These are phyloP conservation scores for Trichonephila clavipes DNA, from an alignment of 1,140 invertebrate genomes.

Conservation along the genomic window DNA sequence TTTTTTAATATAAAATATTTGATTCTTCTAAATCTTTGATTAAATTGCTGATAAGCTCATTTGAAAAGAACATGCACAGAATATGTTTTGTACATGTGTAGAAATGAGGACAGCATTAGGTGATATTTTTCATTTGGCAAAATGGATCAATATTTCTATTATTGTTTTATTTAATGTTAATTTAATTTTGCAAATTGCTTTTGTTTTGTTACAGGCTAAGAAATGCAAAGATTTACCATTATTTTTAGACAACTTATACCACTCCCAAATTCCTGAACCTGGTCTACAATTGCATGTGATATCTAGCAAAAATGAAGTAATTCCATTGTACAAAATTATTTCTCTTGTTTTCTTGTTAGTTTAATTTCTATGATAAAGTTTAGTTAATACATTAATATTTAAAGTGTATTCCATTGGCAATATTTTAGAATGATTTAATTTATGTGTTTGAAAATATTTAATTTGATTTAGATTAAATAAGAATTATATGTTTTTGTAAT, in stretches of 20 bases:
- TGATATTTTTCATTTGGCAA: too few species aligned
- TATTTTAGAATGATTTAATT: too few species aligned
- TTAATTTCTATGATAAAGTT: background rate
- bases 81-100: too few species aligned
- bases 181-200: background rate
- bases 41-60: too few species aligned
- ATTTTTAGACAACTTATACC: constrained; percentile 87
- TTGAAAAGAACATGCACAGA: too few species aligned
- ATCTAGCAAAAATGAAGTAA: constrained; percentile 76
- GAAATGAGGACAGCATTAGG: too few species aligned
- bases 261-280: constrained; percentile 84
- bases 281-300: constrained; percentile 83
- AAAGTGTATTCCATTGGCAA: background rate
- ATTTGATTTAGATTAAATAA: too few species aligned
- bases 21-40: too few species aligned
- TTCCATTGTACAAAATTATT: background rate
- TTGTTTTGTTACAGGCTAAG: constrained; percentile 42
- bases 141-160: too few species aligned
- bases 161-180: background rate
- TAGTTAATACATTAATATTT: background rate
- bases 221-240: constrained; percentile 82
- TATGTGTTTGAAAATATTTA: too few species aligned
- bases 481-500: too few species aligned
- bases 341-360: background rate
- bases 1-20: too few species aligned